These are phyloP conservation scores for Trematomus loennbergii DNA, from an alignment of 2,113 vertebrate species.

Conservation along the genomic window DNA sequence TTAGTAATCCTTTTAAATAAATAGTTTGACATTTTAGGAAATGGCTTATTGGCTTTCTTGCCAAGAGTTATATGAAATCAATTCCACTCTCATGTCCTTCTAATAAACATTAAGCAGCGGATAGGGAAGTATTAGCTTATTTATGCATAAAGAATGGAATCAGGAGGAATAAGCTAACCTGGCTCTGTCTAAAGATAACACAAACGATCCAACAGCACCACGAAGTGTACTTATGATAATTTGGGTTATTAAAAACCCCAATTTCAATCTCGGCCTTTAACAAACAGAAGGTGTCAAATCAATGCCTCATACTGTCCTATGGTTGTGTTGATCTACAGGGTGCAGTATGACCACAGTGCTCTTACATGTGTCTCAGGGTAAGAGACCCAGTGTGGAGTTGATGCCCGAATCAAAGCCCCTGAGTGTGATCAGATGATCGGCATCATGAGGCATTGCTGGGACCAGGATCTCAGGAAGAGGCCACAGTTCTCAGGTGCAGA, in stretches of 20 bases:
- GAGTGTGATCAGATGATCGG: constrained; percentile 86
- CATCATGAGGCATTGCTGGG: constrained; percentile 89
- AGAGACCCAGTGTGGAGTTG: constrained; percentile 82
- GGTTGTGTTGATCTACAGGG: constrained; percentile 68
- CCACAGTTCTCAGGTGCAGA: constrained; percentile 79
- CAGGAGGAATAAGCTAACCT: not conserved
- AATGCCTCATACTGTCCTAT: not conserved
- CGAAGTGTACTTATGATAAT: no score
- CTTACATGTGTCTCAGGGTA: constrained; percentile 84
- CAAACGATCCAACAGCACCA: no score
- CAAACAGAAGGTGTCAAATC: not conserved
- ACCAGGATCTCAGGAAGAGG: constrained; percentile 84
- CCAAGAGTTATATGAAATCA: not conserved
- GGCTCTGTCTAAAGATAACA: not conserved
- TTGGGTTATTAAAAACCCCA: not conserved
- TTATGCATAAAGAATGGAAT: not conserved
- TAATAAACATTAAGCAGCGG: not conserved
- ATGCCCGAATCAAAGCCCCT: constrained; percentile 81
- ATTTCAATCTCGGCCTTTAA: not conserved
- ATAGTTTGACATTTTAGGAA: not conserved
- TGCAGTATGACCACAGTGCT: constrained; percentile 86
- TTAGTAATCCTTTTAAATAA: not conserved
- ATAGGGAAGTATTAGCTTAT: not conserved
- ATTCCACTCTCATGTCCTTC: not conserved
- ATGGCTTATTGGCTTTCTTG: not conserved